Conservation (phyloP, 2,797 vertebrate genomes). For the Tapera naevia region DNA sequence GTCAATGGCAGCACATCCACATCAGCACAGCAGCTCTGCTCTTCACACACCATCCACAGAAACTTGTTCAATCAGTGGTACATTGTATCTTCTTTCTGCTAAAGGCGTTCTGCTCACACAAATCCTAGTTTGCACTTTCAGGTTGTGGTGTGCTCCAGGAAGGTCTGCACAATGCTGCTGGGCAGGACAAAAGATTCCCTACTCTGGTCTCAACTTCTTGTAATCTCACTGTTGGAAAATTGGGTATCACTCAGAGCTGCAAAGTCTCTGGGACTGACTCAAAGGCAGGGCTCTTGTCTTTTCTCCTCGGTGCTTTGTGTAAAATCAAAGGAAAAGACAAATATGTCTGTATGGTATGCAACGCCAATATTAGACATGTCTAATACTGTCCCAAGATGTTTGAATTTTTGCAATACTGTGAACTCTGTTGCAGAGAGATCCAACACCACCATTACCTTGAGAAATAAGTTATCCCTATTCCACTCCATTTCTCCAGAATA, state of each 20-base stretch:
- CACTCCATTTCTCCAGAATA: neutral
- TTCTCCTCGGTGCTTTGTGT: neutral
- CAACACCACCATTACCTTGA: neutral
- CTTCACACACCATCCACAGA: neutral
- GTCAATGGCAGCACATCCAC: accelerated
- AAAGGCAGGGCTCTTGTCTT: neutral
- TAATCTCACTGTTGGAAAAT: neutral
- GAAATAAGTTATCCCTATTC: neutral
- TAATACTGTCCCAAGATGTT: neutral
- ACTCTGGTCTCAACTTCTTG: neutral
- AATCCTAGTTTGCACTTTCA: neutral
- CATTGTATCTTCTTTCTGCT: neutral
- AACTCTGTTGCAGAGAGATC: neutral
- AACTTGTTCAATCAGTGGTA: neutral
- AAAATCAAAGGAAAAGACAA: neutral
- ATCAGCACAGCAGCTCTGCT: neutral
- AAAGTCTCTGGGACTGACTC: neutral
- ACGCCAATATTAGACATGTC: accelerated
- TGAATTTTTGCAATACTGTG: neutral
- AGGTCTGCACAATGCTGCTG: neutral
- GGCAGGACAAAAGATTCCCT: neutral
- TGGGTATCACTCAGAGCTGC: neutral
- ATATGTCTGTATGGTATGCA: no score
- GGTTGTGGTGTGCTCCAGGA: neutral
- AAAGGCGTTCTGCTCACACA: neutral